A percentile compares a stretch with the other conserved stretches of the same genome.
These are phyloP conservation scores for Neoaliturus tenellus DNA, from an alignment of 2,888 invertebrate species.

Conservation along the genomic window DNA sequence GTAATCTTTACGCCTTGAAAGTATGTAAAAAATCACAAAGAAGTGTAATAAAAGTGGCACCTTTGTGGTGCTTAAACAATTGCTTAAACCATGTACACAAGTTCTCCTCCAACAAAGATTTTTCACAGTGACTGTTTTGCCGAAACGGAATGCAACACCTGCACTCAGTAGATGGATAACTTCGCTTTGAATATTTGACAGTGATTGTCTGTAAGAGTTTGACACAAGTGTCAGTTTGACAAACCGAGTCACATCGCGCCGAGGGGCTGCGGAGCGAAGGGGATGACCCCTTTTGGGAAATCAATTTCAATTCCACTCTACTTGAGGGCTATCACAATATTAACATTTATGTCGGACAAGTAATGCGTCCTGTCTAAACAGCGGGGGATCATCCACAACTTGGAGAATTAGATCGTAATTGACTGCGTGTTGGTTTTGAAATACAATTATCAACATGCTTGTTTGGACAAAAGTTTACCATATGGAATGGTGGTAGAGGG, in stretches of 20 bases:
- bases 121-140: no score
- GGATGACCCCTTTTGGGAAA: slow-evolving; percentile 36
- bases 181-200: neutral
- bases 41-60: no score
- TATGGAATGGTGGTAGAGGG: no score
- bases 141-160: no score
- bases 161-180: slow-evolving; percentile 1
- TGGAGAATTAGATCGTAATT: neutral
- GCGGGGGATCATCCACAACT: neutral
- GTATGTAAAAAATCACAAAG: no score
- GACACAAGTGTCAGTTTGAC: slow-evolving; percentile 28
- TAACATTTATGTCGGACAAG: slow-evolving; percentile 36
- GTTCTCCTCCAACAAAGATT: no score
- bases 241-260: slow-evolving; percentile 31
- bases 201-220: slow-evolving; percentile 1
- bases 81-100: no score
- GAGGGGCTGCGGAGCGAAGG: slow-evolving; percentile 22
- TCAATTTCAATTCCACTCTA: slow-evolving; percentile 29
- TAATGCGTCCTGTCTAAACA: slow-evolving; percentile 1
- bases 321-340: slow-evolving; percentile 44
- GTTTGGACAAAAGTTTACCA: no score
- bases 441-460: no score
- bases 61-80: no score
- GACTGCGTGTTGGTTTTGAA: neutral
- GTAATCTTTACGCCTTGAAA: no score